phyloP scores from a whole-genome alignment of 2,888 invertebrate genomes.

The Volucella inanis region DNA sequence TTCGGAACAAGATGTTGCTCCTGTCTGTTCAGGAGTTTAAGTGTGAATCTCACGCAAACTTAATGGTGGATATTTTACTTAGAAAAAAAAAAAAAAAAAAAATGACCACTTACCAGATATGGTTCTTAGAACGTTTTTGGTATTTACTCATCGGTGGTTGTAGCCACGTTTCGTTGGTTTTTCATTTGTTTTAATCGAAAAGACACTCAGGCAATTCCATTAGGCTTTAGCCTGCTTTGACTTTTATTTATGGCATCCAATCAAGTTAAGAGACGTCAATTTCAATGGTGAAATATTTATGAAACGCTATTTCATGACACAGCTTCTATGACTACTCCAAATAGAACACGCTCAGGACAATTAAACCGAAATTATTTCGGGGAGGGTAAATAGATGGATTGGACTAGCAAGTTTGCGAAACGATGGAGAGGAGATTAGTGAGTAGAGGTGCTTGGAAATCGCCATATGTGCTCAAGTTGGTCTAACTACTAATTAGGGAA shows the following conservation, averaged over 20 bases:
- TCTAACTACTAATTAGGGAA: constrained; percentile 11
- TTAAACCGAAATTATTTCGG: constrained; percentile 17
- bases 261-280: constrained; percentile 30
- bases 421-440: neutral
- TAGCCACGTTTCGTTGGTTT: constrained; percentile 38
- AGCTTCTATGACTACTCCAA: constrained; percentile 10
- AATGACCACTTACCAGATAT: neutral
- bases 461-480: neutral
- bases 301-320: constrained; percentile 30
- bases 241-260: constrained; percentile 48
- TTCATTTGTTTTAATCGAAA: constrained; percentile 45
- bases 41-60: constrained; percentile 15
- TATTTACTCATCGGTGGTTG: constrained; percentile 7
- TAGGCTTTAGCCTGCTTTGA: constrained; percentile 13
- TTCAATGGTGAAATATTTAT: constrained; percentile 48
- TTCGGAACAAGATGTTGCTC: constrained; percentile 16
- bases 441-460: neutral
- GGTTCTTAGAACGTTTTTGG: neutral
- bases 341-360: neutral
- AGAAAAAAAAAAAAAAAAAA: neutral
- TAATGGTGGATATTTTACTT: neutral
- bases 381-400: too few relatives aligned
- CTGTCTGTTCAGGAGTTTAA: neutral
- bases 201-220: constrained; percentile 41
- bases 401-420: too few relatives aligned